phyloP scores from a whole-genome alignment of 2,113 vertebrate genomes.

The Anthoscopus minutus region DNA sequence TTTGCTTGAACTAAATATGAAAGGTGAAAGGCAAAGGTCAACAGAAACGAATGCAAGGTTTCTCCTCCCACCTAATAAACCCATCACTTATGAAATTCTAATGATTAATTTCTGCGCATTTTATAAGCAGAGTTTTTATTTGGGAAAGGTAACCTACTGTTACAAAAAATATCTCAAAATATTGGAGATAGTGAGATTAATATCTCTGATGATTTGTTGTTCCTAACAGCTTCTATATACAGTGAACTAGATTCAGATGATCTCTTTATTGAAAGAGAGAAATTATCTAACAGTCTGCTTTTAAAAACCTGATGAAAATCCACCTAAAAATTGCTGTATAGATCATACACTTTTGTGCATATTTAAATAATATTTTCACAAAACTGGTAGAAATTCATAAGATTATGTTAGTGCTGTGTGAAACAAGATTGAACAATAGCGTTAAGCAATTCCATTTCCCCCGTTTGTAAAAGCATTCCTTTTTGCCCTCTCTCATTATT shows the following conservation, averaged over 20 bases:
- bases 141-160: background rate
- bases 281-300: background rate
- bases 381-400: background rate
- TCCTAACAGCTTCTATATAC: background rate
- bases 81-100: background rate
- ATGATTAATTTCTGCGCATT: background rate
- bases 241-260: background rate
- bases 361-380: background rate
- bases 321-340: background rate
- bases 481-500: background rate
- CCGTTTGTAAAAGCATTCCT: background rate
- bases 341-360: background rate
- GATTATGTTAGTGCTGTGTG: background rate
- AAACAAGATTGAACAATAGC: background rate
- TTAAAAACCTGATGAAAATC: background rate
- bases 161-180: background rate
- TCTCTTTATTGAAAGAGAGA: background rate
- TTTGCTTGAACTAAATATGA: background rate
- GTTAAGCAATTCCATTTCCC: background rate
- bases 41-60: background rate
- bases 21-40: background rate
- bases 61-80: background rate
- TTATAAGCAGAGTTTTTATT: background rate
- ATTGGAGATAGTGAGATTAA: background rate
- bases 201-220: background rate